phyloP scores from a whole-genome alignment of 1,140 invertebrate species.

The Pseudomyrmex dendroicus region DNA sequence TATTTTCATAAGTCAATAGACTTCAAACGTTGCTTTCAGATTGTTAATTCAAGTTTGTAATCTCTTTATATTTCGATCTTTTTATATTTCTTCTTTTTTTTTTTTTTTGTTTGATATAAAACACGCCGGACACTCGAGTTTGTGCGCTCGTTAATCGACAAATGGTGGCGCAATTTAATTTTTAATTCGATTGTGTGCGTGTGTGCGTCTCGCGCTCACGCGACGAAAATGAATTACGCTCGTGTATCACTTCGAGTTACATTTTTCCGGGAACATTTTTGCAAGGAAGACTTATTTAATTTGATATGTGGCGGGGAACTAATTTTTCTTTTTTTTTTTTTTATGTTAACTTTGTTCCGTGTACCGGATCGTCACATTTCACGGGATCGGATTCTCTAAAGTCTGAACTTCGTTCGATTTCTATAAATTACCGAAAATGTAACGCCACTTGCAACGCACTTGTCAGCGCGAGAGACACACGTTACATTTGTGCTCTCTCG shows the following conservation, averaged over 20 bases:
- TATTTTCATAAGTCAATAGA: no score
- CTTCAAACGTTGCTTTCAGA: no score
- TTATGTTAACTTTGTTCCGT: background rate
- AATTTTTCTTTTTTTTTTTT: constrained; percentile 28
- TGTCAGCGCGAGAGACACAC: background rate
- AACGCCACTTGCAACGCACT: background rate
- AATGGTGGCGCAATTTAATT: constrained; percentile 49
- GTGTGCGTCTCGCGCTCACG: background rate
- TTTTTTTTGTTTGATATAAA: no score
- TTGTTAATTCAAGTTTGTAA: no score
- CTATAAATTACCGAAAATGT: background rate
- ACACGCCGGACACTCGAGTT: constrained; percentile 1
- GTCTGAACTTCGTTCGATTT: constrained; percentile 1
- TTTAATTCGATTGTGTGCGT: constrained; percentile 34
- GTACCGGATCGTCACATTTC: background rate
- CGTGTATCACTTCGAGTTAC: constrained; percentile 8
- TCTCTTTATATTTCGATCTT: no score
- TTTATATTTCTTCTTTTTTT: no score
- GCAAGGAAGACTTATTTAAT: constrained; percentile 37
- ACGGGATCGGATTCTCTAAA: background rate
- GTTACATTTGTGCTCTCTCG: background rate
- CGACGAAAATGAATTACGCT: constrained; percentile 38
- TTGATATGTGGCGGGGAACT: background rate
- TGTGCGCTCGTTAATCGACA: constrained; percentile 53
- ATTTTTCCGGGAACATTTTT: constrained; percentile 18